Conservation (phyloP, 1,140 invertebrate species). For the Telenomus remus region DNA sequence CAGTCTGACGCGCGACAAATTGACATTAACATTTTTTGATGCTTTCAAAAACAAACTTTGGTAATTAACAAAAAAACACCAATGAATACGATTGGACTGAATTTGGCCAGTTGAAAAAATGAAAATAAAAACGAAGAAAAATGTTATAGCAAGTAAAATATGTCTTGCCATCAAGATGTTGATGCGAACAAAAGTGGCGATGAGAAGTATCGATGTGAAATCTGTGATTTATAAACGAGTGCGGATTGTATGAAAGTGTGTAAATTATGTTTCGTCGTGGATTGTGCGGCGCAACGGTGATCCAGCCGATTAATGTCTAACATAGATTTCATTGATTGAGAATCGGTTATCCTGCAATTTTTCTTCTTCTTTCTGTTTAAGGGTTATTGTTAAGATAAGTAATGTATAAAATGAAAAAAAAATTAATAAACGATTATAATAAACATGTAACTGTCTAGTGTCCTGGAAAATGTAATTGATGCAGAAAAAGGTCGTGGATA, state of each 20-base stretch:
- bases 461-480: not conserved
- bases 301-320: slow-evolving; percentile 37
- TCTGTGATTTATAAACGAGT: slow-evolving; percentile 49
- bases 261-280: slow-evolving; percentile 32
- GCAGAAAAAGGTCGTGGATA: slow-evolving; percentile 51
- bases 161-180: slow-evolving; percentile 13
- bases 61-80: not conserved
- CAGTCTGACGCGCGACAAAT: slow-evolving; percentile 26
- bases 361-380: slow-evolving; percentile 39
- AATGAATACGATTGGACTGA: no score
- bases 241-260: slow-evolving; percentile 40
- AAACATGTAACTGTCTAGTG: not conserved
- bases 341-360: slow-evolving; percentile 39
- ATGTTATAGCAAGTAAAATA: not conserved
- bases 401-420: slow-evolving; percentile 46
- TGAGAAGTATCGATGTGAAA: slow-evolving; percentile 44
- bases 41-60: not conserved
- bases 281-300: slow-evolving; percentile 22
- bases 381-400: slow-evolving; percentile 40
- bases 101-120: no score
- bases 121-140: no score
- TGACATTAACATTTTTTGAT: slow-evolving; percentile 20
- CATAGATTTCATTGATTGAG: slow-evolving; percentile 19
- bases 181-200: slow-evolving; percentile 18
- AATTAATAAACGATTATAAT: slow-evolving; percentile 21